These are phyloP conservation scores for Arrhopalites spinosus DNA, from an alignment of 2,888 invertebrate genomes.

Conservation along the genomic window DNA sequence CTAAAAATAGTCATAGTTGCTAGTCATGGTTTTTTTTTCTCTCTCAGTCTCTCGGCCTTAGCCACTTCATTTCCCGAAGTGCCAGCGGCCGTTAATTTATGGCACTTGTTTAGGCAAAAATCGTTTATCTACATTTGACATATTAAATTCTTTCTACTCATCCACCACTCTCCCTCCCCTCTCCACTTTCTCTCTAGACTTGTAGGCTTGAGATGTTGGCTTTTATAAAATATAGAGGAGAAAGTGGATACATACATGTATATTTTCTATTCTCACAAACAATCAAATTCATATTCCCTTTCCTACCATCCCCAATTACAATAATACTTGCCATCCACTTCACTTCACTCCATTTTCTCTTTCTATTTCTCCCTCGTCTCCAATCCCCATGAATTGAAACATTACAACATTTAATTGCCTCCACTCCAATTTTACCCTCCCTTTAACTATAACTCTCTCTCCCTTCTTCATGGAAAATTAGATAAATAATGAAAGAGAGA, in stretches of 20 bases:
- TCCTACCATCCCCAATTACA: too few species aligned
- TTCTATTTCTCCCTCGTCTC: background rate
- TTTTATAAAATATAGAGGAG: background rate
- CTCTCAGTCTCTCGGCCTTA: background rate
- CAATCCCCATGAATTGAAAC: background rate
- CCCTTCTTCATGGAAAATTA: background rate
- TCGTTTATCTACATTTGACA: constrained; percentile 15
- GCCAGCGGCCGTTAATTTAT: constrained; percentile 9
- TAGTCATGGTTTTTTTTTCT: background rate
- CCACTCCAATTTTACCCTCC: background rate
- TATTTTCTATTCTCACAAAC: background rate
- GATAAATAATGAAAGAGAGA: background rate
- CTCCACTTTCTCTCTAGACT: too few species aligned
- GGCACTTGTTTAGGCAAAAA: constrained; percentile 13
- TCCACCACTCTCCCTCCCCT: background rate
- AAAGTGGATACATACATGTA: background rate
- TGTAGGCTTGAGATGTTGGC: background rate
- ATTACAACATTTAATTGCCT: constrained; percentile 5
- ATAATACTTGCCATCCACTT: too few species aligned
- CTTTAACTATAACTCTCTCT: background rate
- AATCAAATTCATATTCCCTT: too few species aligned
- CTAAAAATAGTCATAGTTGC: background rate
- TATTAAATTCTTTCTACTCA: background rate
- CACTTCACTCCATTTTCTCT: background rate
- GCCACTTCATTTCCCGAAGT: constrained; percentile 15